phyloP scores from a whole-genome alignment of 2,113 vertebrate species.

The Hiodon tergisus region DNA sequence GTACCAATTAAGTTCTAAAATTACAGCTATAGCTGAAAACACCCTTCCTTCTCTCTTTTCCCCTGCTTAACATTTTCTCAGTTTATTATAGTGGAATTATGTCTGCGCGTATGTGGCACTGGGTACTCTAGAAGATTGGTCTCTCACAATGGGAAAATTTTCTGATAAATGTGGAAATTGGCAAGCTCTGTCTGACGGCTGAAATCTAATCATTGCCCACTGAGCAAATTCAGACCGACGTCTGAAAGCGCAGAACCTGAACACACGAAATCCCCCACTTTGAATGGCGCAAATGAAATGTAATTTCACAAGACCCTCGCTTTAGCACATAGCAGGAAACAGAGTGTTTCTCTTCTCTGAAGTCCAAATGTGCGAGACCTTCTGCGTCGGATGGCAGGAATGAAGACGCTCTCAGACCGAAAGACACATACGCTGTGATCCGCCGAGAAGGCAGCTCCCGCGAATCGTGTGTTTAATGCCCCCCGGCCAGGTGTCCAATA shows the following conservation, averaged over 20 bases:
- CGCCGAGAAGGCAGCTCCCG: no score
- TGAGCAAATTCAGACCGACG: not conserved
- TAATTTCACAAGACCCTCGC: constrained; percentile 5
- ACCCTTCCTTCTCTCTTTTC: not conserved
- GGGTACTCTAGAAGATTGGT: not conserved
- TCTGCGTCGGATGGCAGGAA: no score
- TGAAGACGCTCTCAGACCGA: no score
- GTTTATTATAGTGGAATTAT: not conserved
- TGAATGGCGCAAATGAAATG: not conserved
- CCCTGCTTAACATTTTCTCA: not conserved
- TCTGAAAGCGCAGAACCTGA: not conserved
- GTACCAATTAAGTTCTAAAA: constrained; percentile 4
- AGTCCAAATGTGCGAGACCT: no score
- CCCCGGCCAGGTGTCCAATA: no score
- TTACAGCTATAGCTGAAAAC: not conserved
- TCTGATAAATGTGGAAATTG: constrained; percentile 14
- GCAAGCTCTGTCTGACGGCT: constrained; percentile 12
- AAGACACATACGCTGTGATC: no score
- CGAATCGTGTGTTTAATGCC: no score
- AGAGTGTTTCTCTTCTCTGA: no score
- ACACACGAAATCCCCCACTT: no score
- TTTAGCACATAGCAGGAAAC: not conserved
- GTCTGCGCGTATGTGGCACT: not conserved
- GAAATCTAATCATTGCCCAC: constrained; percentile 21
- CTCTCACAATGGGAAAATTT: not conserved